phyloP scores from a whole-genome alignment of 1,140 invertebrate genomes.

The Lordiphosa stackelbergi region DNA sequence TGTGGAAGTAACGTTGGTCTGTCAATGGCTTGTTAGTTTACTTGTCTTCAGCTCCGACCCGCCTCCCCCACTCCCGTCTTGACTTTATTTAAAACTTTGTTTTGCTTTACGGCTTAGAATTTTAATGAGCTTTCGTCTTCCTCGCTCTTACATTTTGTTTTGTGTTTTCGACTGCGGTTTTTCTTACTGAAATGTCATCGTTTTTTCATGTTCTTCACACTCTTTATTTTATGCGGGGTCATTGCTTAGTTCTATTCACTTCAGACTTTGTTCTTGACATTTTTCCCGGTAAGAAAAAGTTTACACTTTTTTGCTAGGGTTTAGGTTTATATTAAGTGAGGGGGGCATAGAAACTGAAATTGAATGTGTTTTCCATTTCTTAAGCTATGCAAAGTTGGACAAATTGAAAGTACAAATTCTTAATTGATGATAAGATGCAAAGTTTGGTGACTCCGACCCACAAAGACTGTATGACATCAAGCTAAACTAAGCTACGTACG shows the following conservation, averaged over 20 bases:
- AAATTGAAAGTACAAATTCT: too few species aligned
- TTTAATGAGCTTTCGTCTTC: slow-evolving; percentile 73
- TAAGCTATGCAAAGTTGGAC: too few species aligned
- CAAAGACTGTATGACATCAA: too few species aligned
- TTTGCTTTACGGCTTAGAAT: slow-evolving; percentile 72
- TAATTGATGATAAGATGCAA: too few species aligned
- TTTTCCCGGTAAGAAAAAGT: slow-evolving; percentile 11
- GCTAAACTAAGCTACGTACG: too few species aligned
- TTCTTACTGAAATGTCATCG: slow-evolving; percentile 69
- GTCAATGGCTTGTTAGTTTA: slow-evolving; percentile 71
- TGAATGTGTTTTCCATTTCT: too few species aligned
- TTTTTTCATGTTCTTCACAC: slow-evolving; percentile 40
- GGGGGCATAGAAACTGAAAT: not conserved
- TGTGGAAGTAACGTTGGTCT: slow-evolving; percentile 30
- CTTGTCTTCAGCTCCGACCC: slow-evolving; percentile 30
- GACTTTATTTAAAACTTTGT: slow-evolving; percentile 73
- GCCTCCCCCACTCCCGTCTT: slow-evolving; percentile 6
- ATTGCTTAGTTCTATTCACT: slow-evolving; percentile 54
- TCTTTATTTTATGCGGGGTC: slow-evolving; percentile 46
- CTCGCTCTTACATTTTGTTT: slow-evolving; percentile 20
- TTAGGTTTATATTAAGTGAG: not conserved
- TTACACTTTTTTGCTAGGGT: slow-evolving; percentile 4
- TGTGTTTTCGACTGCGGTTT: slow-evolving; percentile 18
- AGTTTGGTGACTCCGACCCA: too few species aligned
- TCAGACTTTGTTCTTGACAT: slow-evolving; percentile 27